Conservation (phyloP, 2,113 vertebrate genomes). For the Chaetorhynchus papuensis region DNA sequence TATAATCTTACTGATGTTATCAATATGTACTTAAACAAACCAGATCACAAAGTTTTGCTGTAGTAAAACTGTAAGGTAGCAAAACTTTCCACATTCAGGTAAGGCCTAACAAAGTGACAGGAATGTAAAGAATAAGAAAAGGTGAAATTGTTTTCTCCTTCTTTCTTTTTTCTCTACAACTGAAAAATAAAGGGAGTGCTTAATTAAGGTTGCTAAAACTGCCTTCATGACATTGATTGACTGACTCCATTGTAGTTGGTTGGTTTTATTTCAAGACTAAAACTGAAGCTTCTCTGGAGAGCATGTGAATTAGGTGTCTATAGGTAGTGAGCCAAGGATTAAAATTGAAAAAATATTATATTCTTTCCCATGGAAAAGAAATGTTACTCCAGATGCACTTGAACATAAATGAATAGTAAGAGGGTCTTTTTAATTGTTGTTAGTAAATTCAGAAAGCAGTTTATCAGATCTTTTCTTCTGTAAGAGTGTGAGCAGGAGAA, state of each 20-base stretch:
- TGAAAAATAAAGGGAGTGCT: neutral
- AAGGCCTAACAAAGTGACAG: neutral
- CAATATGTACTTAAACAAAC: neutral
- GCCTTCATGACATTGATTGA: slow-evolving; percentile 29
- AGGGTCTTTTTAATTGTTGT: neutral
- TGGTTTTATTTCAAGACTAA: slow-evolving; percentile 13
- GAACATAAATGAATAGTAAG: neutral
- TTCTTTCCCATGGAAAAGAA: neutral
- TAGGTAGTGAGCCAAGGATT: neutral
- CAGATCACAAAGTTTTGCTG: neutral
- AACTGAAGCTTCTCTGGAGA: neutral
- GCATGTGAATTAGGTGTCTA: neutral
- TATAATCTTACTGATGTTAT: neutral
- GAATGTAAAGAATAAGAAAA: neutral
- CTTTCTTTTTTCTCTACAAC: neutral
- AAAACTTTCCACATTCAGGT: neutral
- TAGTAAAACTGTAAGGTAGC: neutral
- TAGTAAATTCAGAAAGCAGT: neutral
- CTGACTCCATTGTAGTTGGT: neutral
- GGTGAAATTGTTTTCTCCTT: neutral
- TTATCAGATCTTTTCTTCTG: neutral
- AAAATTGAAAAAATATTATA: neutral
- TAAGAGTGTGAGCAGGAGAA: neutral
- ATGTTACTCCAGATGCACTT: neutral
- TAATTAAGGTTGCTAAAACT: neutral